Percentiles rank a stretch among this genome's conserved stretches.
Evolutionary conservation across 2,797 vertebrate genomes (phyloP).

Genomic region (Acrossocheilus fasciatus): DNA sequence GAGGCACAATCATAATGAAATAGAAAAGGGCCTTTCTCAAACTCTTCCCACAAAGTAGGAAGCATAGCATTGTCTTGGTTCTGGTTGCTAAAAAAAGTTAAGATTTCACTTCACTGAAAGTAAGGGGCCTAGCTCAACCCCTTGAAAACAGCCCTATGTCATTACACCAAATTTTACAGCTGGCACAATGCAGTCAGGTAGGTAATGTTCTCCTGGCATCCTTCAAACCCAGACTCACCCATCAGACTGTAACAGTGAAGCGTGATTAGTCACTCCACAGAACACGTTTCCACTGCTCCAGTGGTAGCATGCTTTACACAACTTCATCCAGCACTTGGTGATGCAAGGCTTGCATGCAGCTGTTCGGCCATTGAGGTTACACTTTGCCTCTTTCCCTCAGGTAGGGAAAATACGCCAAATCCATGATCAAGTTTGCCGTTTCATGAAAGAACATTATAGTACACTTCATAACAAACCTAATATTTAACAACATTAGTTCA

Average conservation of each 20-base stretch:
- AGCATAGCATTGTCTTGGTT: not conserved
- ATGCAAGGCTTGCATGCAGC: not conserved
- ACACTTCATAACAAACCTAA: too few species aligned
- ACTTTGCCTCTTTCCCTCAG: not conserved
- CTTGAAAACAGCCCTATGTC: not conserved
- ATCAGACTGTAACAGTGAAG: not conserved
- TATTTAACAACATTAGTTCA: too few species aligned
- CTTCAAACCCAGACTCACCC: not conserved
- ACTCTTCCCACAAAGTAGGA: not conserved
- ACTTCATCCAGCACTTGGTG: not conserved
- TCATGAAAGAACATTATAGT: not conserved
- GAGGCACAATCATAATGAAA: not conserved
- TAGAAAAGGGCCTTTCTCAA: not conserved
- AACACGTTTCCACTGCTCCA: not conserved
- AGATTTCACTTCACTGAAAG: not conserved
- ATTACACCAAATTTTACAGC: too few species aligned
- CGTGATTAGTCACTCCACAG: not conserved
- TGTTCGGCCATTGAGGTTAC: not conserved
- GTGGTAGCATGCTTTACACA: not conserved
- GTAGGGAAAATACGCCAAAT: not conserved
- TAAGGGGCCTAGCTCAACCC: not conserved
- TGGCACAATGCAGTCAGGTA: slow-evolving; percentile 1
- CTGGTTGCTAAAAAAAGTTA: not conserved
- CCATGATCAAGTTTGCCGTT: not conserved
- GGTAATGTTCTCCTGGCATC: not conserved